Conservation (phyloP, 2,888 invertebrate genomes). For the Lamellibrachia satsuma region DNA sequence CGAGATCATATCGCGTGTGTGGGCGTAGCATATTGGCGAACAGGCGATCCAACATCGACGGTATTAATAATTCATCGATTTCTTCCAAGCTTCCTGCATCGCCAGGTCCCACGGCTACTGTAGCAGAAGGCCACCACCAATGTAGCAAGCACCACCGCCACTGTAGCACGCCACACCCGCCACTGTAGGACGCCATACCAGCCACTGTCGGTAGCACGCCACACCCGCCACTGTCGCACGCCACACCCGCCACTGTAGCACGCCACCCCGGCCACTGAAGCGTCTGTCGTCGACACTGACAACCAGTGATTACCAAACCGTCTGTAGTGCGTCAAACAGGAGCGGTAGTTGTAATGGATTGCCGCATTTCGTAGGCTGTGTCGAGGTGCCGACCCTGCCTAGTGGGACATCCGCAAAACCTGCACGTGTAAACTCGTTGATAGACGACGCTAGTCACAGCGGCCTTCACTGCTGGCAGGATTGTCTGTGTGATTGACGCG, state of each 20-base stretch:
- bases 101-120: not conserved
- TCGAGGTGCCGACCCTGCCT: not conserved
- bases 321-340: not conserved
- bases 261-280: not conserved
- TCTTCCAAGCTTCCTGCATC: not conserved
- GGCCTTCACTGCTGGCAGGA: not conserved
- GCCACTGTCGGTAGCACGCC: no score
- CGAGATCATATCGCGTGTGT: not conserved
- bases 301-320: not conserved
- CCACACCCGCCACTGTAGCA: not conserved
- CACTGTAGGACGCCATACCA: not conserved
- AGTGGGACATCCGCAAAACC: not conserved
- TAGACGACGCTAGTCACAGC: not conserved
- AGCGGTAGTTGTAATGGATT: not conserved
- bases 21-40: not conserved
- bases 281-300: not conserved
- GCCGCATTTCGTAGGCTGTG: not conserved
- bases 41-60: not conserved
- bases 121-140: not conserved
- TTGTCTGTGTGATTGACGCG: not conserved
- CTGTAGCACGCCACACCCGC: not conserved
- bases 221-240: no score
- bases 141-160: not conserved
- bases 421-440: not conserved
- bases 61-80: constrained; percentile 7